Evolutionary conservation across 2,797 vertebrate species (phyloP), one percentile per base, ranked within the genome.

Genomic region (Mionectes olivaceus): DNA sequence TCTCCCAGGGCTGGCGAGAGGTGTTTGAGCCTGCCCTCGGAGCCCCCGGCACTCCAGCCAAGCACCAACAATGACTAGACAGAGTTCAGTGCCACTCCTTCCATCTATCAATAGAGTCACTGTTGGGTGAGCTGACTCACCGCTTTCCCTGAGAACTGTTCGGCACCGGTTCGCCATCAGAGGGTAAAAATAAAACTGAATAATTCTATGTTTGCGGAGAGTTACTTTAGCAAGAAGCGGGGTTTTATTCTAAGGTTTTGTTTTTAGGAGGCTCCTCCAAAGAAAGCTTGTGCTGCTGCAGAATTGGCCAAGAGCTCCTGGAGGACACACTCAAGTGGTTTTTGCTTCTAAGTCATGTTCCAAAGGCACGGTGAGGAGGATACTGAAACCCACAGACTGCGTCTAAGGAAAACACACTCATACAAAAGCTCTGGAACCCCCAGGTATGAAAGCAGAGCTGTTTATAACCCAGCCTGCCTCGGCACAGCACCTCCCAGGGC

Each of bases 41-140:
- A 95, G 94, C 90, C 95, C 95, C 91, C 1, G 70, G 95, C 49
- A 0, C 94, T 88, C 75, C 84, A 91, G 89, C 91, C 91, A 89
- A 94, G 95, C 93, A 92, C 94, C 95, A 96, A 92, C 96, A 96
- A 93, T 92, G 94, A 95, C 93, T 90, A 95, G 96, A 94, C 94
- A 95, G 88, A 93, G 70, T 64, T 77, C 25, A 94, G 83, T 2
- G 76, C 93, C 92, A 82, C 95, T 97, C 95, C 96, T 95, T 65
- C 87, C 74, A 91, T 83, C 89, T 89, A 94, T 96, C 95, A 96
- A 96, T 96, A 93, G 94, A 95, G 87, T 81, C 94, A 94, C 94
- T 96, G 95, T 92, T 95, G 94, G 91, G 79, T 2, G 27, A 87
- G 91, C 92, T 96, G 94, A 96, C 92, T 96, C 95, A 96, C 70